phyloP scores from a whole-genome alignment of 1,140 invertebrate species.

The Lethrus apterus region DNA sequence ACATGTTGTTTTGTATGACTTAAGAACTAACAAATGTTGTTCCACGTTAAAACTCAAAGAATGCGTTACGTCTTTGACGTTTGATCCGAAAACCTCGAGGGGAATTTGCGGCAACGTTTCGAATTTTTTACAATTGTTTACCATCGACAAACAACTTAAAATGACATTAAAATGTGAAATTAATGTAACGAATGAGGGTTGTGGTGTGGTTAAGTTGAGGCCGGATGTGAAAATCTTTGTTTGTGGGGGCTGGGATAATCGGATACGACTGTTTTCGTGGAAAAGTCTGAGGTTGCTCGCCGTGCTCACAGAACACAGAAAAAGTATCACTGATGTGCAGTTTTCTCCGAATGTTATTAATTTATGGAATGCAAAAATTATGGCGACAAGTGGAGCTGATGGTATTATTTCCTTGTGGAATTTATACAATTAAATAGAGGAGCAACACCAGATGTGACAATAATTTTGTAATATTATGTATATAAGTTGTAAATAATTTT shows the following conservation, averaged over 20 bases:
- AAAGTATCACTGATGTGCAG: slow-evolving; percentile 58
- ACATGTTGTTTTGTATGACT: slow-evolving; percentile 59
- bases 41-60: slow-evolving; percentile 52
- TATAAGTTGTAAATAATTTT: too few species aligned
- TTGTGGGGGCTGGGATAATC: slow-evolving; percentile 68
- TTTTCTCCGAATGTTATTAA: slow-evolving; percentile 55
- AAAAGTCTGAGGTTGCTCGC: slow-evolving; percentile 66
- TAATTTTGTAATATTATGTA: too few species aligned
- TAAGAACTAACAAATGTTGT: slow-evolving; percentile 50
- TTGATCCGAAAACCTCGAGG: slow-evolving; percentile 51
- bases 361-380: slow-evolving; percentile 60
- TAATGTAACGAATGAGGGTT: slow-evolving; percentile 62
- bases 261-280: slow-evolving; percentile 69
- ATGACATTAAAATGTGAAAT: slow-evolving; percentile 52
- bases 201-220: slow-evolving; percentile 60
- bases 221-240: slow-evolving; percentile 68
- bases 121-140: slow-evolving; percentile 52
- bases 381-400: slow-evolving; percentile 63
- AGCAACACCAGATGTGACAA: too few species aligned
- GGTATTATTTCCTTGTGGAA: slow-evolving; percentile 67
- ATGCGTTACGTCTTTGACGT: slow-evolving; percentile 62
- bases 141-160: slow-evolving; percentile 49
- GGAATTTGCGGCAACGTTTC: slow-evolving; percentile 58
- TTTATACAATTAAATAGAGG: slow-evolving; percentile 56
- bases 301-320: slow-evolving; percentile 61